Conservation (phyloP, 2,113 vertebrate species). For the Limnothrissa miodon region DNA sequence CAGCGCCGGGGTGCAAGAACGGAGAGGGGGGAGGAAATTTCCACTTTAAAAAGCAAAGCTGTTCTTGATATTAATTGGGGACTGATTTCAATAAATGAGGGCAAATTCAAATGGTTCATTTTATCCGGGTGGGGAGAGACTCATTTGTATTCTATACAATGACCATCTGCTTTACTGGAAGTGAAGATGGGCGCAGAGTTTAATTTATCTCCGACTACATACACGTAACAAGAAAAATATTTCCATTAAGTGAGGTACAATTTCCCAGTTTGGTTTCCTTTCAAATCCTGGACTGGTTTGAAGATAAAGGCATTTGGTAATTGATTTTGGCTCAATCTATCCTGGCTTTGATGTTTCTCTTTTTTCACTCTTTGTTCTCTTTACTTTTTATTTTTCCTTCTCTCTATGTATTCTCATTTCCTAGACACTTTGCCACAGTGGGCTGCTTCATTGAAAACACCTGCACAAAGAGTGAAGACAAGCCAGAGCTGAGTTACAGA, state of each 20-base stretch:
- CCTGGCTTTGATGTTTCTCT: constrained; percentile 57
- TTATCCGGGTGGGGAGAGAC: constrained; percentile 1
- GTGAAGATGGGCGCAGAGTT: background rate
- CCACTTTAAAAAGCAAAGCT: background rate
- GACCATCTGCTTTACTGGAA: constrained; percentile 6
- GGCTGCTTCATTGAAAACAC: constrained; percentile 61
- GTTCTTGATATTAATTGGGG: constrained; percentile 2
- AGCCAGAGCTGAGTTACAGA: constrained; percentile 40
- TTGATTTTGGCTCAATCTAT: constrained; percentile 58
- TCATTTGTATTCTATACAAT: constrained; percentile 21
- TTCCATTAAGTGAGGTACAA: constrained; percentile 43
- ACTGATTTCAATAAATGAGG: constrained; percentile 16
- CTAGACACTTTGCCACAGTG: constrained; percentile 45
- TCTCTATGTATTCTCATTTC: constrained; percentile 31
- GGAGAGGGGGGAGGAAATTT: background rate
- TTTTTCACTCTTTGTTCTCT: constrained; percentile 43
- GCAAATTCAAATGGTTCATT: constrained; percentile 19
- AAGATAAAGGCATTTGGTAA: constrained; percentile 54
- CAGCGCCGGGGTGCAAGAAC: background rate
- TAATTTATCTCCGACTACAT: constrained; percentile 12
- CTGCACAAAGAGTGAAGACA: constrained; percentile 61
- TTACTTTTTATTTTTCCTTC: constrained; percentile 49
- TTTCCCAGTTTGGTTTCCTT: constrained; percentile 51
- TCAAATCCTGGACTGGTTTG: constrained; percentile 38
- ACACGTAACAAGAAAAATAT: constrained; percentile 37